Percentiles rank a stretch among this genome's conserved stretches.
Conservation (phyloP, 1,140 invertebrate genomes). For the Eueides isabella region DNA sequence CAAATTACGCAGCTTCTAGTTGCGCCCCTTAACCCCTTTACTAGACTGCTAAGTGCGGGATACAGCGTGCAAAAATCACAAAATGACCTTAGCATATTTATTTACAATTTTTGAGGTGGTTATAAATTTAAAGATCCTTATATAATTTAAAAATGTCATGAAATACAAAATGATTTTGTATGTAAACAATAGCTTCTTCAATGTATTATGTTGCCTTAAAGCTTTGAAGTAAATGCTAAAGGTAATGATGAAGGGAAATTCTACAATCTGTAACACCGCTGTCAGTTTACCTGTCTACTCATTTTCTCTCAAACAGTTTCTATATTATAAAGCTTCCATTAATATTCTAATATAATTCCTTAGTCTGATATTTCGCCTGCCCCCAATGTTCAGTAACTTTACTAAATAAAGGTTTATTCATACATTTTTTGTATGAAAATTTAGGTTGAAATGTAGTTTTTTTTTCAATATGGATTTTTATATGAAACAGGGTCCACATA, state of each 20-base stretch:
- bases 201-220: not conserved
- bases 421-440: not conserved
- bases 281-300: not conserved
- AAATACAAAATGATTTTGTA: too few relatives aligned
- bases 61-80: too few relatives aligned
- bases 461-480: too few relatives aligned
- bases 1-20: too few relatives aligned
- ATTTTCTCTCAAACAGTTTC: not conserved
- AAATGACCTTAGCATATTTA: too few relatives aligned
- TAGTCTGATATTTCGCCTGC: not conserved
- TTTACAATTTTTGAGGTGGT: too few relatives aligned
- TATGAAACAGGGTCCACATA: too few relatives aligned
- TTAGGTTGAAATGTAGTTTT: not conserved
- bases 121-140: too few relatives aligned
- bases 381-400: not conserved
- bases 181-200: too few relatives aligned
- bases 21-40: too few relatives aligned
- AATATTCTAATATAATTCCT: not conserved
- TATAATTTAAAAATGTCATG: too few relatives aligned
- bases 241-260: conserved; percentile 4
- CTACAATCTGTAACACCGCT: not conserved
- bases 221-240: not conserved
- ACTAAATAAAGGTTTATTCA: not conserved
- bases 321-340: conserved; percentile 6
- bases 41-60: too few relatives aligned